phyloP scores from a whole-genome alignment of 2,888 invertebrate genomes.

The Drosophila prostipennis region DNA sequence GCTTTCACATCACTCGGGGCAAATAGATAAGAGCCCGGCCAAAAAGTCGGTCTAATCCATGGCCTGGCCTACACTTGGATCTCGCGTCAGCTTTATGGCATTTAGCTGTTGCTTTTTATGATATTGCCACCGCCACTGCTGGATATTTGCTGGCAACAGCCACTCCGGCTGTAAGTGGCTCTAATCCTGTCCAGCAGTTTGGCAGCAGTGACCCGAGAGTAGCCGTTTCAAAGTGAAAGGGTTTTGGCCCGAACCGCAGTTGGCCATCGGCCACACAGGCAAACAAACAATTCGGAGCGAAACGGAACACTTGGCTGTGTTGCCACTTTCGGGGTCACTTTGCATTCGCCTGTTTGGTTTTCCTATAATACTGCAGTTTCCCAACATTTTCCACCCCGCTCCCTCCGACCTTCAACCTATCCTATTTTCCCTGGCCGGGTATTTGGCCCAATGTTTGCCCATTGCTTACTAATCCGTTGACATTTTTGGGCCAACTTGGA shows the following conservation, averaged over 20 bases:
- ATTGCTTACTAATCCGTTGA: constrained; percentile 64
- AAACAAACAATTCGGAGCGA: constrained; percentile 21
- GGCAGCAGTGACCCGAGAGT: constrained; percentile 64
- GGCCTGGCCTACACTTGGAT: constrained; percentile 45
- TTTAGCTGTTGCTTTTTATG: constrained; percentile 58
- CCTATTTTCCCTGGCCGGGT: neutral
- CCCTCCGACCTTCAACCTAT: constrained; percentile 3
- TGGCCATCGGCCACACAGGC: constrained; percentile 50
- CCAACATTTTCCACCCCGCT: neutral
- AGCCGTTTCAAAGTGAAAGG: constrained; percentile 73
- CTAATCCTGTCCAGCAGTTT: constrained; percentile 70
- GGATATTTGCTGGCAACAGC: constrained; percentile 20
- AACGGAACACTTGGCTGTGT: constrained; percentile 8
- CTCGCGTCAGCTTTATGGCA: constrained; percentile 64
- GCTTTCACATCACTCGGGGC: constrained; percentile 46
- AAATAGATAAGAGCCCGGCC: constrained; percentile 60
- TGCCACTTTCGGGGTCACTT: constrained; percentile 59
- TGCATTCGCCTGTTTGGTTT: constrained; percentile 64
- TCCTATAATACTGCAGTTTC: constrained; percentile 50
- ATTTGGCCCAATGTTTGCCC: constrained; percentile 49
- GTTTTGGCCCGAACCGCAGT: constrained; percentile 56
- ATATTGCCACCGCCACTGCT: constrained; percentile 45
- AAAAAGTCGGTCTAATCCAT: constrained; percentile 49
- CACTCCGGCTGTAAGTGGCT: constrained; percentile 51
- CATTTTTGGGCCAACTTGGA: constrained; percentile 47